Base-by-base conservation (phyloP, 2,888 invertebrate species). In the Epicampocera succincta region DNA sequence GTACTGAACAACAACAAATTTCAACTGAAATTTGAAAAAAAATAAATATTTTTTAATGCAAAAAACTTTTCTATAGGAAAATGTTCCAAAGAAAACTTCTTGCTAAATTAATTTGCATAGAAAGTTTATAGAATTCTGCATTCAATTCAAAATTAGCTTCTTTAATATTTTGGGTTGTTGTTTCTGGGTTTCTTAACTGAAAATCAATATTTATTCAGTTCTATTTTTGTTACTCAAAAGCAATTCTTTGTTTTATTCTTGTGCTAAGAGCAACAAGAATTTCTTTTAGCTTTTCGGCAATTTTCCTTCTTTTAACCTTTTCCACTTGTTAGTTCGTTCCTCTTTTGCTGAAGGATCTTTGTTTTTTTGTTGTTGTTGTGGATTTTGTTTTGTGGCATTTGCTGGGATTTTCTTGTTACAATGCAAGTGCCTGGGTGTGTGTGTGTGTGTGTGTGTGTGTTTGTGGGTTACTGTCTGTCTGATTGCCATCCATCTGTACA, bases 291-390 rank as follows among this genome's bases (percentile, higher is more conserved):
- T 65, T 65, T 44, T 21, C 13, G 29, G 8, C 3, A 25, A 42
- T 44, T 50, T 56, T 46, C 40, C 38, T 21, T 50, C 5, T 21
- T 19, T 2, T 58, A 48, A 58, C 58, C 58, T 71, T 48, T 38
- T 38, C 38, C 46, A 69, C 46, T 58, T 46, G 33, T 56, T 8
- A 46, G 71, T 71, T 50, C 60, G 56, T 50, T 71, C 50, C 29
- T 17, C 17, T 60, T 50, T 50, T 46, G 13, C 17, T 33, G 33
- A 6, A 33, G 33, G 29, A 3, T 29, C 3, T 29, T 29, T n/a
- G n/a, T n/a, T 48, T 60, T 40, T 12, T 63, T 48, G 40, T 2
- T 21, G 13, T 50, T n/a, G n/a, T n/a, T n/a, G n/a, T n/a, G n/a
- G n/a, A n/a, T n/a, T n/a, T n/a, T n/a, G n/a, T 65, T 65, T n/a